Percentiles rank a stretch among this genome's conserved stretches.
phyloP scores from a whole-genome alignment of 2,888 invertebrate genomes.

The Drosophila paramelanica region DNA sequence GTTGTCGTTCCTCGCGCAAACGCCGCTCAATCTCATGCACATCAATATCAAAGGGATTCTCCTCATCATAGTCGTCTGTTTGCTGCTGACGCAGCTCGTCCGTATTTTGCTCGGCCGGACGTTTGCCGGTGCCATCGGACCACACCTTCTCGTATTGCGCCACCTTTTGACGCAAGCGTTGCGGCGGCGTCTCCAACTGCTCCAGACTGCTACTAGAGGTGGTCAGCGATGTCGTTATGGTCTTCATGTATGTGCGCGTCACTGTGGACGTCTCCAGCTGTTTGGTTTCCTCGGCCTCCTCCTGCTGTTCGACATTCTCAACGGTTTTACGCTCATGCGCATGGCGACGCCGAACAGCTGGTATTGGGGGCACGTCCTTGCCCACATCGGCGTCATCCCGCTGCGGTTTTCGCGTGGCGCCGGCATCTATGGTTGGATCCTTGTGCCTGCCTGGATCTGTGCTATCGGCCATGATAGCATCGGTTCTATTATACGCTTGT shows the following conservation, averaged over 20 bases:
- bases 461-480: conserved; percentile 83
- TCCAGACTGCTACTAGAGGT: conserved; percentile 58
- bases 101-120: conserved; percentile 76
- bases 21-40: conserved; percentile 88
- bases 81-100: conserved; percentile 74
- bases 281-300: conserved; percentile 45
- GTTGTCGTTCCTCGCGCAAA: conserved; percentile 86
- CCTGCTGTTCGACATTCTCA: conserved; percentile 49
- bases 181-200: conserved; percentile 52
- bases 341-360: conserved; percentile 78
- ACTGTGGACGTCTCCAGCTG: conserved; percentile 76
- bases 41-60: conserved; percentile 85
- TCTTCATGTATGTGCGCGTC: conserved; percentile 77
- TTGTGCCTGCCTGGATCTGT: conserved; percentile 77
- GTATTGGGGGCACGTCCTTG: conserved; percentile 65
- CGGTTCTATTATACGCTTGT: conserved; percentile 54
- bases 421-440: conserved; percentile 74
- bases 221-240: conserved; percentile 73
- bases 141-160: conserved; percentile 93
- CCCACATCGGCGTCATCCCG: conserved; percentile 25
- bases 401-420: conserved; percentile 26
- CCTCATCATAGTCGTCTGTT: conserved; percentile 69
- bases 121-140: conserved; percentile 85
- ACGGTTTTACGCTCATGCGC: conserved; percentile 69
- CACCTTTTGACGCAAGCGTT: conserved; percentile 90